Base-by-base conservation (phyloP, 2,888 invertebrate species). In the Malthinus flaveolus region DNA sequence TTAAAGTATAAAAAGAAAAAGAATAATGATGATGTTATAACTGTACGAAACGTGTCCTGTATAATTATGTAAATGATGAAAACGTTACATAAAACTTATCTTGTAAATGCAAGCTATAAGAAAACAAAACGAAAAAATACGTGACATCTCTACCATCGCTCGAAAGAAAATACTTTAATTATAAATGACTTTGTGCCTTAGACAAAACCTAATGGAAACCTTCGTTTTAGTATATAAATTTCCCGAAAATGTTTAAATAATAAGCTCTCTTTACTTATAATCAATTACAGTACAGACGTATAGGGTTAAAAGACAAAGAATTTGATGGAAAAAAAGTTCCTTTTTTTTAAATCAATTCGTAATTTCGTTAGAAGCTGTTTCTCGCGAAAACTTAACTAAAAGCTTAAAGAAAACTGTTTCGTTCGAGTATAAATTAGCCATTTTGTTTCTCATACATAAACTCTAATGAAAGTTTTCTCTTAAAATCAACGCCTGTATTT, bases 361-460 rank as follows among this genome's bases (percentile, higher is more conserved):
- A 23, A 23, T 23, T 23, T 23, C 23, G 23, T 23, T 5, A 23
- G 5, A 23, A 5, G 5, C 23, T 2, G 3, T 23, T 23, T 23
- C 5, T 23, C 5, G 23, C 5, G 23, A 23, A 23, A 23, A 23
- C 3, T 23, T 23, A 23, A n/a, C 5, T 2, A 23, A 23, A 23
- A 23, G 23, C 23, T 23, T 5, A 23, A 23, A 23, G 23, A 23
- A 23, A 23, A 23, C 23, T 23, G 23, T 23, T 23, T 23, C 23
- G 23, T 23, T 23, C 5, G 5, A 23, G 23, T 23, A 23, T 23
- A 23, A 23, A 23, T 23, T 23, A 23, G 23, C 52, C 48, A 58
- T 58, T 58, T 49, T 34, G 44, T 49, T 48, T 52, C 52, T 39
- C 52, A 44, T 58, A 58, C 52, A 51, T 52, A 58, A 2, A 23